Conservation (phyloP, 2,888 invertebrate genomes). For the Dorcus parallelipipedus region DNA sequence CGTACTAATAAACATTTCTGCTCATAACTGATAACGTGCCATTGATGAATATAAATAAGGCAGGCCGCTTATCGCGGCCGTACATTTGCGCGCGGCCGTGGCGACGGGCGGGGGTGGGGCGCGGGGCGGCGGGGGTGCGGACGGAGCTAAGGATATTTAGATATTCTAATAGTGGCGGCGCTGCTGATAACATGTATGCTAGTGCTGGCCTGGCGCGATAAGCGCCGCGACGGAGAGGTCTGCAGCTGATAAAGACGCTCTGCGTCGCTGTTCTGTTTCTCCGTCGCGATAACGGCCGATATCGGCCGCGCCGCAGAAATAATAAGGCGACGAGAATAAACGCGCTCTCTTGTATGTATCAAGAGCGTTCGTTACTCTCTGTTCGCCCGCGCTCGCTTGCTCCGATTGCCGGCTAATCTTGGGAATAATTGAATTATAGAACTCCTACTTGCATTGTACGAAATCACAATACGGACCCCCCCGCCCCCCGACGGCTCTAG, state of each 20-base stretch:
- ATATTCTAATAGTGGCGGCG: slow-evolving; percentile 51
- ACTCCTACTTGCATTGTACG: slow-evolving; percentile 5
- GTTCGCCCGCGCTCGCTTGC: slow-evolving; percentile 15
- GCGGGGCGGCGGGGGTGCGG: slow-evolving; percentile 27
- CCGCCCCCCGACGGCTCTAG: background rate
- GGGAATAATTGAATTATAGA: slow-evolving; percentile 28
- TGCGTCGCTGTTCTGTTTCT: slow-evolving; percentile 46
- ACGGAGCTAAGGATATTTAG: slow-evolving; percentile 46
- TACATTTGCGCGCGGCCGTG: slow-evolving; percentile 38
- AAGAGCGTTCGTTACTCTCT: background rate
- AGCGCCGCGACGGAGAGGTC: slow-evolving; percentile 46
- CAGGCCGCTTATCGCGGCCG: slow-evolving; percentile 44
- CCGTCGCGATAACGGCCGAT: slow-evolving; percentile 30
- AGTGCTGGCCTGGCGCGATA: slow-evolving; percentile 48
- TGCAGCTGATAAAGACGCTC: slow-evolving; percentile 48
- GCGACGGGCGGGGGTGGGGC: slow-evolving; percentile 15
- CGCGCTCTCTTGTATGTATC: slow-evolving; percentile 14
- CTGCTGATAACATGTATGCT: slow-evolving; percentile 47
- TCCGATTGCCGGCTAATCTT: slow-evolving; percentile 27
- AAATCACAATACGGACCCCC: background rate
- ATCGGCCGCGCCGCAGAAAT: slow-evolving; percentile 44
- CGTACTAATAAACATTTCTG: slow-evolving; percentile 46
- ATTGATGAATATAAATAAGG: slow-evolving; percentile 52
- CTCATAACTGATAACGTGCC: slow-evolving; percentile 48
- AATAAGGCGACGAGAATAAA: slow-evolving; percentile 39